Conservation (phyloP, 2,888 invertebrate genomes). For the Endotricha flammealis region DNA sequence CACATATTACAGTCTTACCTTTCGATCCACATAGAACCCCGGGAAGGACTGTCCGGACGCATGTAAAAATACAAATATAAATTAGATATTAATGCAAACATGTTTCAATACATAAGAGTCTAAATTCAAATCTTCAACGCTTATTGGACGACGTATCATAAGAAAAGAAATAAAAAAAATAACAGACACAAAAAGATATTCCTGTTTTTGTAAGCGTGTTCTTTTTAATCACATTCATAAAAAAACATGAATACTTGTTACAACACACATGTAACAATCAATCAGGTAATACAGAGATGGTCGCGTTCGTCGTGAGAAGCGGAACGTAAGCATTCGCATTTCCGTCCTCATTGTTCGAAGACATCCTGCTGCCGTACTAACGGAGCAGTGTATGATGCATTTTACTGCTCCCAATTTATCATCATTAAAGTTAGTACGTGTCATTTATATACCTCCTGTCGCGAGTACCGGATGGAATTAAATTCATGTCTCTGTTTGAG, state of each 20-base stretch:
- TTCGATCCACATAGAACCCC: conserved; percentile 68
- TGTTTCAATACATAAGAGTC: too few relatives aligned
- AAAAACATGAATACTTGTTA: conserved; percentile 6
- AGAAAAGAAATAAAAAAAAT: too few relatives aligned
- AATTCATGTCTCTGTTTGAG: too few relatives aligned
- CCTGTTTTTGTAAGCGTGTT: too few relatives aligned
- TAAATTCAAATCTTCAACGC: too few relatives aligned
- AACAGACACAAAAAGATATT: too few relatives aligned
- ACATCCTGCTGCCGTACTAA: conserved; percentile 47
- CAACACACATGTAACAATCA: conserved; percentile 19
- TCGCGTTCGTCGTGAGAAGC: conserved; percentile 49
- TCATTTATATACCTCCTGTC: conserved; percentile 1
- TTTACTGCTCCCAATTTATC: conserved; percentile 18
- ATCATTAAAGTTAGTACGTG: conserved; percentile 11
- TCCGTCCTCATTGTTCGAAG: conserved; percentile 62
- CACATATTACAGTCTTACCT: conserved; percentile 53
- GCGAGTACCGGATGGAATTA: background rate
- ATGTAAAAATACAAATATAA: conserved; percentile 53
- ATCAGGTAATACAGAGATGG: conserved; percentile 30
- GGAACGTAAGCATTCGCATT: conserved; percentile 46
- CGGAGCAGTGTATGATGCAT: conserved; percentile 25
- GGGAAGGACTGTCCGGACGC: conserved; percentile 68
- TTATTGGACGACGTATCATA: too few relatives aligned
- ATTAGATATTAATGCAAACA: too few relatives aligned
- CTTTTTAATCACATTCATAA: too few relatives aligned